phyloP scores from a whole-genome alignment of 2,113 vertebrate species.

The Balaeniceps rex region DNA sequence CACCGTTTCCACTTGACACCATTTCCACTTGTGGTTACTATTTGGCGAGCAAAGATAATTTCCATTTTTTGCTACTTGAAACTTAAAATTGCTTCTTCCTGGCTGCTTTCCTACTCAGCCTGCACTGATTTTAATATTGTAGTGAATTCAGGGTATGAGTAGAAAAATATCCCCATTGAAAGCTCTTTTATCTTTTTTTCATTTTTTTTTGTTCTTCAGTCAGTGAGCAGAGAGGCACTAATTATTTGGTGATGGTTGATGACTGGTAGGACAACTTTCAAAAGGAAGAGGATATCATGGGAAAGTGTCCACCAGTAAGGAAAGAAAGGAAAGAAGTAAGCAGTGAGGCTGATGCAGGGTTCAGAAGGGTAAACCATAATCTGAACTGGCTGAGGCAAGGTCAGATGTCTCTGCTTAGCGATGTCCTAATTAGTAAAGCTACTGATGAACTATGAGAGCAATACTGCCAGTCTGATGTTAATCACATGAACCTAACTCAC shows the following conservation, averaged over 20 bases:
- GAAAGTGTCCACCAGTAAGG: neutral
- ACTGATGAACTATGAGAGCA: constrained; percentile 22
- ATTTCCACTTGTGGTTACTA: neutral
- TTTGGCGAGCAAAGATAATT: neutral
- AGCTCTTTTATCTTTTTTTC: neutral
- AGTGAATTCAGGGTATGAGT: neutral
- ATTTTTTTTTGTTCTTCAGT: neutral
- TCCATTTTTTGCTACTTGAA: neutral
- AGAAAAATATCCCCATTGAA: neutral
- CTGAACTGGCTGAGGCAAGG: constrained; percentile 7
- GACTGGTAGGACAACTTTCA: neutral
- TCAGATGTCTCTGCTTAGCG: neutral
- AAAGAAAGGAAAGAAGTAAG: neutral
- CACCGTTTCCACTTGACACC: neutral
- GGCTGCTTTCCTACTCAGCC: neutral
- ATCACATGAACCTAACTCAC: constrained; percentile 27
- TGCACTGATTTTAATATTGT: neutral
- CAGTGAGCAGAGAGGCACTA: neutral
- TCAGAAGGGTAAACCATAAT: neutral
- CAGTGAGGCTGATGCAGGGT: neutral
- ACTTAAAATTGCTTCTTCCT: neutral
- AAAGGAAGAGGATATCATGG: neutral
- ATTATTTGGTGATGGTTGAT: neutral
- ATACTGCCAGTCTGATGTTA: neutral
- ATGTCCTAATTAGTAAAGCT: constrained; percentile 29